Conservation (phyloP, 2,888 invertebrate species). For the Tetragonula carbonaria region DNA sequence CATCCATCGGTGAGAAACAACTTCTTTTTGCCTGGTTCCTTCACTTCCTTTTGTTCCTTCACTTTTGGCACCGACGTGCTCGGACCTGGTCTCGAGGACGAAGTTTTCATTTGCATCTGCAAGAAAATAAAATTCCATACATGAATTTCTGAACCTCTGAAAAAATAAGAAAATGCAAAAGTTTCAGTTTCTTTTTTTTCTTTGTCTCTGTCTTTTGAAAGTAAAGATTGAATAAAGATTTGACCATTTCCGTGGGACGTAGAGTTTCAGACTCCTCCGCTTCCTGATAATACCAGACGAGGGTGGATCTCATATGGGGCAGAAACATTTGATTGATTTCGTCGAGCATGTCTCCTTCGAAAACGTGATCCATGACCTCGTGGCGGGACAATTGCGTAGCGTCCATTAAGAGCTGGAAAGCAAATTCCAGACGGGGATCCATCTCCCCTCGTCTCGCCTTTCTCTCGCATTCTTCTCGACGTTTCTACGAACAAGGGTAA, state of each 20-base stretch:
- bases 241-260: constrained; percentile 81
- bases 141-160: too few species aligned
- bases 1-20: constrained; percentile 94
- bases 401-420: constrained; percentile 94
- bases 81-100: constrained; percentile 71
- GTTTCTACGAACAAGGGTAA: constrained; percentile 84
- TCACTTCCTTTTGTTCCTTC: constrained; percentile 83
- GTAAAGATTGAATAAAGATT: not conserved
- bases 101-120: constrained; percentile 72
- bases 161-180: not conserved
- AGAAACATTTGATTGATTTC: constrained; percentile 94
- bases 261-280: constrained; percentile 88
- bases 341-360: constrained; percentile 95
- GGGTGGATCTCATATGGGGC: constrained; percentile 93
- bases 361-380: constrained; percentile 95
- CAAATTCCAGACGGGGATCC: constrained; percentile 96
- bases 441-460: constrained; percentile 95
- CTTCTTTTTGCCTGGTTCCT: constrained; percentile 88
- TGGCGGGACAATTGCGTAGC: constrained; percentile 92
- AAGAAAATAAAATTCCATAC: not conserved
- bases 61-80: constrained; percentile 78
- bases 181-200: not conserved
- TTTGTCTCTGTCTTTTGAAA: not conserved
- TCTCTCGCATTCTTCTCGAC: constrained; percentile 96
- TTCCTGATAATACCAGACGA: constrained; percentile 96